Base-by-base conservation (phyloP, 2,888 invertebrate species). In the Colletes collaris region DNA sequence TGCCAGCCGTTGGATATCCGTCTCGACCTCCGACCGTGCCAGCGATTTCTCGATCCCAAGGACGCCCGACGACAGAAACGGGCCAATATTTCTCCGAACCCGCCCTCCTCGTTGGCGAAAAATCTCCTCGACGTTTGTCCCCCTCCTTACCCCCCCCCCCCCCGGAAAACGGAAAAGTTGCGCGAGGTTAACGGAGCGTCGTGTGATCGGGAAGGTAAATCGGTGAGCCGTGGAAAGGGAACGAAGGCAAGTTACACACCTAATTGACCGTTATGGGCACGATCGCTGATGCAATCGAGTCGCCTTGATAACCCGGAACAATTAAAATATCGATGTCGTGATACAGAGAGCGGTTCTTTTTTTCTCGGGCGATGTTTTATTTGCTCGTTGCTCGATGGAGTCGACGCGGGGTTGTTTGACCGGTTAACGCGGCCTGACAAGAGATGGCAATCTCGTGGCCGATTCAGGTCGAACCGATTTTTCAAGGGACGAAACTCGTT, bases 281-380 rank as follows among this genome's bases (percentile, higher is more conserved):
- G 77, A 76, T 35, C 77, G 44, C 64, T 59, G 64, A 76, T 76
- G 72, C 76, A 55, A 68, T 64, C 67, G 53, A 71, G 55, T 68
- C 53, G 69, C 75, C 75, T 58, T 68, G 75, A 68, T 46, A 71
- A 76, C 53, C 56, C 64, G 66, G 62, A 71, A 71, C 79, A 79
- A 71, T 76, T 79, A 79, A 71, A 77, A 70, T 70, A 78, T 77
- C 67, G 77, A 67, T 77, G 72, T 67, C 65, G 72, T 27, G 77
- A 67, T 55, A 59, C 52, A 58, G 62, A 58, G 71, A 40, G 37
- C 56, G 56, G 44, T 49, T 19, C 64, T 77, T 56, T 68, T 56
- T 68, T 68, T 58, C 68, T 10, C 76, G n/a, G 55, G 8, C 27
- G 37, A 40, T 46, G 66, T 64, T 68, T 77, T 67, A 71, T 70